Percentiles rank a stretch among this genome's conserved stretches.
phyloP scores from a whole-genome alignment of 2,888 invertebrate genomes.

The Norana najaformis region DNA sequence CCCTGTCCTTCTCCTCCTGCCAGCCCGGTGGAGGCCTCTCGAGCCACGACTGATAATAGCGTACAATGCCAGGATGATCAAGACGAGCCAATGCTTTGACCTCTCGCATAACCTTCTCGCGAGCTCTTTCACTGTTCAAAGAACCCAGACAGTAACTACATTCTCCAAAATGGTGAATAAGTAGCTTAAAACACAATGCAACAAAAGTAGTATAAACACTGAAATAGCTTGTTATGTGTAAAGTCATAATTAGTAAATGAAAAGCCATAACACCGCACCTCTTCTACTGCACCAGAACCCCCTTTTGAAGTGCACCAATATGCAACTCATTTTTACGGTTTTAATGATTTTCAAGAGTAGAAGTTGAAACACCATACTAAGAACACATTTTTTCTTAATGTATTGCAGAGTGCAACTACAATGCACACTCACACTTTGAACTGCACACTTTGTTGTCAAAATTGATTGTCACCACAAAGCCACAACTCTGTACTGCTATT shows the following conservation, averaged over 20 bases:
- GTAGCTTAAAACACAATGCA: background rate
- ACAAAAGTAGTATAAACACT: background rate
- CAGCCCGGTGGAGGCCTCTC: constrained; percentile 87
- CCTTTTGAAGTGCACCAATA: background rate
- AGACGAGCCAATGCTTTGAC: constrained; percentile 90
- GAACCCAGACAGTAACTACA: background rate
- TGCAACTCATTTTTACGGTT: background rate
- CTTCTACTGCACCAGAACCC: background rate
- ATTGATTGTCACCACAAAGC: background rate
- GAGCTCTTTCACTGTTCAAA: constrained; percentile 72
- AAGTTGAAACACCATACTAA: background rate
- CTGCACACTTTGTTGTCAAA: background rate
- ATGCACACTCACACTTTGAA: background rate
- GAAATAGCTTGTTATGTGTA: too few species aligned
- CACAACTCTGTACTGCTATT: too few species aligned
- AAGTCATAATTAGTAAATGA: background rate
- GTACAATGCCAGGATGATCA: constrained; percentile 91
- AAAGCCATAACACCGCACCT: background rate
- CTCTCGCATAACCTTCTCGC: constrained; percentile 88
- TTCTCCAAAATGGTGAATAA: background rate
- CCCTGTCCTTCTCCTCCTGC: constrained; percentile 78
- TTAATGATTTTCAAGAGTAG: background rate
- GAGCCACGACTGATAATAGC: constrained; percentile 95
- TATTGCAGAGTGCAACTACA: background rate
- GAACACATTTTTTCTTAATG: background rate